These are phyloP conservation scores for Cyaniris semiargus DNA, from an alignment of 2,888 invertebrate species.

Conservation along the genomic window DNA sequence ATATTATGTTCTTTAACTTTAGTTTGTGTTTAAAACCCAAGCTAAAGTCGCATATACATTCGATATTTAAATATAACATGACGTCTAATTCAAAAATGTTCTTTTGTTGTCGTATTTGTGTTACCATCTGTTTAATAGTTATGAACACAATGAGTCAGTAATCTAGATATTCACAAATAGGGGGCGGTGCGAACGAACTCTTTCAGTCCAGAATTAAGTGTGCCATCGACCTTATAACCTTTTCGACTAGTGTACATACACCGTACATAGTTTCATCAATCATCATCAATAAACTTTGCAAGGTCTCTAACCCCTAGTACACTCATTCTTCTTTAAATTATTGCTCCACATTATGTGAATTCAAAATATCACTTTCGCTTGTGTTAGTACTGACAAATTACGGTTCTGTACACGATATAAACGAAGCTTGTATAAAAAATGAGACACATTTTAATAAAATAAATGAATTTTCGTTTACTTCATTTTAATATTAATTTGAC, in stretches of 20 bases:
- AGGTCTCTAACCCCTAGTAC: neutral
- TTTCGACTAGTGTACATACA: conserved; percentile 56
- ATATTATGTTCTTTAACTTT: too few species aligned
- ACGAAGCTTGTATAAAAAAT: neutral
- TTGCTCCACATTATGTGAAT: neutral
- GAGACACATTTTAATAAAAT: neutral
- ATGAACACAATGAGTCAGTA: conserved; percentile 67
- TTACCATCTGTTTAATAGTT: conserved; percentile 49
- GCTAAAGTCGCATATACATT: neutral
- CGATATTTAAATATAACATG: neutral
- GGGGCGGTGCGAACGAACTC: conserved; percentile 75
- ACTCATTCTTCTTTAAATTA: neutral
- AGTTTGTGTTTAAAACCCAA: neutral
- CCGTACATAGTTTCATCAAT: conserved; percentile 36
- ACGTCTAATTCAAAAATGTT: conserved; percentile 34
- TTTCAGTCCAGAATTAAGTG: conserved; percentile 71
- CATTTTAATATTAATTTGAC: neutral
- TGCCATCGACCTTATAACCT: conserved; percentile 74
- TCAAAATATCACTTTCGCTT: neutral
- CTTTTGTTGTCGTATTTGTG: conserved; percentile 42
- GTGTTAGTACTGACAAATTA: neutral
- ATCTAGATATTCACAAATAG: conserved; percentile 70
- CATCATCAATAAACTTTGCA: neutral
- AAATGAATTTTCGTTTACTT: neutral
- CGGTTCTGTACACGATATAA: neutral